phyloP scores from a whole-genome alignment of 2,888 invertebrate genomes.

The Meteorus colon region DNA sequence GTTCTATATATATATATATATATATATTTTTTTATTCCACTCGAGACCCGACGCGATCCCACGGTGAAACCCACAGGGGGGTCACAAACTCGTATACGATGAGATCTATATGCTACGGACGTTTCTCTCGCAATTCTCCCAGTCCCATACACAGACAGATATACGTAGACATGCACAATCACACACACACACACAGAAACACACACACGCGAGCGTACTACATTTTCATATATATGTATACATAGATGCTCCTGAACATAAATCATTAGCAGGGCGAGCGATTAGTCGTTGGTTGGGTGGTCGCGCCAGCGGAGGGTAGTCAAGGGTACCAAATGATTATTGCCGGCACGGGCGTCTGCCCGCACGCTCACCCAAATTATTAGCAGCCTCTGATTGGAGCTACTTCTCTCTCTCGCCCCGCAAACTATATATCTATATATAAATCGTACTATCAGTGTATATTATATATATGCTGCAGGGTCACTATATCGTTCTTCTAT shows the following conservation, averaged over 20 bases:
- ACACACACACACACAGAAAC: slow-evolving; percentile 33
- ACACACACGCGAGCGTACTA: slow-evolving; percentile 54
- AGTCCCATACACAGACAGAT: not conserved
- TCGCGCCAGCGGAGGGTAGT: slow-evolving; percentile 44
- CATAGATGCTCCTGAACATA: slow-evolving; percentile 60
- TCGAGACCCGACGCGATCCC: slow-evolving; percentile 57
- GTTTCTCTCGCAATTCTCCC: not conserved
- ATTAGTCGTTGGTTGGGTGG: slow-evolving; percentile 67
- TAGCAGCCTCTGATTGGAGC: slow-evolving; percentile 67
- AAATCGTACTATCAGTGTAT: not conserved
- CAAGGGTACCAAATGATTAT: slow-evolving; percentile 63
- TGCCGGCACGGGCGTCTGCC: slow-evolving; percentile 59
- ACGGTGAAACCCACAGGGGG: slow-evolving; percentile 70
- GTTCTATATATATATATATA: not conserved
- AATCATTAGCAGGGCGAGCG: slow-evolving; percentile 70
- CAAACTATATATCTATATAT: not conserved
- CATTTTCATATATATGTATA: slow-evolving; percentile 6
- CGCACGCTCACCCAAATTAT: slow-evolving; percentile 60
- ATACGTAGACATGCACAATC: not conserved
- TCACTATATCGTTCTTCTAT: slow-evolving; percentile 1
- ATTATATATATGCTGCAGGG: not conserved
- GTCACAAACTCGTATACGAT: slow-evolving; percentile 52
- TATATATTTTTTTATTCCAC: not conserved
- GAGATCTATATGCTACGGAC: slow-evolving; percentile 19
- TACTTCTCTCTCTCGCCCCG: slow-evolving; percentile 55